Evolutionary conservation across 2,797 vertebrate genomes (phyloP).

Genomic region (Mastacembelus armatus): DNA sequence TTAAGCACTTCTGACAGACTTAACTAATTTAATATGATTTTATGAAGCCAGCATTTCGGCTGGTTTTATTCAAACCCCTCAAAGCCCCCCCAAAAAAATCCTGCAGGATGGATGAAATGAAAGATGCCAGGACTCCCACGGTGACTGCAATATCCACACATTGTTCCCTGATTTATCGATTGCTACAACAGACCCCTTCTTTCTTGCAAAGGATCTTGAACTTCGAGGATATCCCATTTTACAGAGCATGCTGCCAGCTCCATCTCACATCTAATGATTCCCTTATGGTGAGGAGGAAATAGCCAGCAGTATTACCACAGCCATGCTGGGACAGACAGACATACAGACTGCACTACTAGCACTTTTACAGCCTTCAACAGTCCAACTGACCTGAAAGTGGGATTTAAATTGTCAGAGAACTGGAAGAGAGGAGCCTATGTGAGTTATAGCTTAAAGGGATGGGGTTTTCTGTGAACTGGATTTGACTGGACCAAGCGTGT

Average conservation of each 20-base stretch:
- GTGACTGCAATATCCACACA: constrained; percentile 13
- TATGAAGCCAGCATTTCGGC: constrained; percentile 20
- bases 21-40: constrained; percentile 49
- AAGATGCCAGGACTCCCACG: neutral
- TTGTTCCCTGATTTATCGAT: constrained; percentile 40
- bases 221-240: constrained; percentile 69
- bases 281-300: constrained; percentile 76
- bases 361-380: constrained; percentile 68
- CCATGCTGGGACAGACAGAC: constrained; percentile 63
- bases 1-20: constrained; percentile 43
- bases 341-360: constrained; percentile 69
- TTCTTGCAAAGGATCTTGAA: constrained; percentile 50
- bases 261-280: constrained; percentile 75
- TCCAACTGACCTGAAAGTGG: constrained; percentile 65
- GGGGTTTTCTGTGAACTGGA: constrained; percentile 37
- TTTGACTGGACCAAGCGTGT: constrained; percentile 26
- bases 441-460: constrained; percentile 52
- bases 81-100: constrained; percentile 9
- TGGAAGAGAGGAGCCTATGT: constrained; percentile 50
- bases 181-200: constrained; percentile 38
- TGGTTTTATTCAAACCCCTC: constrained; percentile 15
- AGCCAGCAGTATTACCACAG: constrained; percentile 70
- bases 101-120: constrained; percentile 11
- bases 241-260: constrained; percentile 62
- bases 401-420: constrained; percentile 59